Evolutionary conservation across 2,888 invertebrate species (phyloP).

Genomic region (Seira ritae): DNA sequence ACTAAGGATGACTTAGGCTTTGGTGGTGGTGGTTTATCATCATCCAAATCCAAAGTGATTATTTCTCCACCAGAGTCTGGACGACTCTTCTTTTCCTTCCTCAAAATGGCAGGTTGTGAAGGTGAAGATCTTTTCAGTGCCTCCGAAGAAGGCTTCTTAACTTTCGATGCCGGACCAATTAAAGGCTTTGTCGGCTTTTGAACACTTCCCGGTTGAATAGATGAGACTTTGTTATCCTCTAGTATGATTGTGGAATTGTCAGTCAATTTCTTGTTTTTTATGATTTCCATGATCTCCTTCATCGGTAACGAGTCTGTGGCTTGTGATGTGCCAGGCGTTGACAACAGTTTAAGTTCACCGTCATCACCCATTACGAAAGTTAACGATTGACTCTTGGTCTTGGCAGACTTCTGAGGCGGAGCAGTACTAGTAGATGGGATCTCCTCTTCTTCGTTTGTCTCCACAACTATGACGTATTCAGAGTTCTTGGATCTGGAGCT

Average conservation of each 20-base stretch:
- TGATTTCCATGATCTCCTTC: constrained; percentile 52
- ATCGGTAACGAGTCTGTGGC: constrained; percentile 46
- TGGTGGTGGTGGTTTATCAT: background rate
- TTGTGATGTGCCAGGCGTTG: constrained; percentile 25
- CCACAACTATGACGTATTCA: constrained; percentile 53
- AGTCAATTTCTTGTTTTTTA: constrained; percentile 40
- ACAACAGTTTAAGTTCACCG: constrained; percentile 51
- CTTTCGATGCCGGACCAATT: constrained; percentile 1
- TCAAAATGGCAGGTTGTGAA: background rate
- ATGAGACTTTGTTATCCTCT: constrained; percentile 46
- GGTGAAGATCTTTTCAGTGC: background rate
- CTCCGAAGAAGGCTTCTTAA: background rate
- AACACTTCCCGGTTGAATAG: constrained; percentile 17
- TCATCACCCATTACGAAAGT: constrained; percentile 51
- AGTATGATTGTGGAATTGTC: constrained; percentile 58
- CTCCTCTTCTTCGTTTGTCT: constrained; percentile 34
- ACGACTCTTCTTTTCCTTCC: too few relatives aligned
- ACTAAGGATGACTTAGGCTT: constrained; percentile 22
- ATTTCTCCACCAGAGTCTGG: background rate
- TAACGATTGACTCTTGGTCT: constrained; percentile 32
- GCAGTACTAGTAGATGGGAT: background rate
- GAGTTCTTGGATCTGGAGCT: constrained; percentile 36
- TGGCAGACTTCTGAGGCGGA: constrained; percentile 30
- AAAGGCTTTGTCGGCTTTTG: background rate
- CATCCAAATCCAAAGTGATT: background rate